Evolutionary conservation across 1,140 invertebrate genomes (phyloP), one percentile per base, ranked within the genome.

Genomic region (Drosophila bocqueti): DNA sequence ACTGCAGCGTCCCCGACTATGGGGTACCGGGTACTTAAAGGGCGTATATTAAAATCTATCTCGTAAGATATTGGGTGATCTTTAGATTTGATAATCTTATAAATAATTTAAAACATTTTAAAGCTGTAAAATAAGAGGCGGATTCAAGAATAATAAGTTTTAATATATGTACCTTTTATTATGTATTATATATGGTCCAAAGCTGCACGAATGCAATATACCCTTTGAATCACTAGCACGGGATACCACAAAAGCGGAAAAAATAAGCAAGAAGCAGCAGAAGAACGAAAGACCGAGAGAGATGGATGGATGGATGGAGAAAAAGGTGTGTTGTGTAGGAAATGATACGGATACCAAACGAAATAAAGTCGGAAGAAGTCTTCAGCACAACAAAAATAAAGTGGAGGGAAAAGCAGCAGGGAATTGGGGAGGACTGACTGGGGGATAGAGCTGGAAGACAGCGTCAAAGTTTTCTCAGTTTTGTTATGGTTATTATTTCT

Each of bases 341-440:
- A 82, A 83, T 64, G 81, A 77, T 80, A 83, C 78, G 79, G 67
- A 81, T 64, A 71, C 59, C 46, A 26, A 76, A 68, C 64, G 57
- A 61, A 79, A 64, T 62, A 50, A 65, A 81, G 65, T 83, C 84
- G 81, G 81, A 87, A 89, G 83, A 89, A 89, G 43, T 80, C 83
- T 80, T 85, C 68, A 55, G 76, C 59, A n/a, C 43, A 49, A 72
- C 43, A 58, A 57, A 58, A 69, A 58, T 16, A 69, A 46, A 16
- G 42, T 36, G 10, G 46, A 24, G 67, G 29, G 18, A 69, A 47
- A 29, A 34, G 18, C 21, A 38, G 42, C 10, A 11, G 63, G 47
- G 38, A 13, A 31, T 10, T 11, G 10, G 36, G 55, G 26, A 29
- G 26, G 2, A 6, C 16, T 11, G 2, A 6, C 16, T 11, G 62